Conservation (phyloP, 2,113 vertebrate species). For the Gobius niger region DNA sequence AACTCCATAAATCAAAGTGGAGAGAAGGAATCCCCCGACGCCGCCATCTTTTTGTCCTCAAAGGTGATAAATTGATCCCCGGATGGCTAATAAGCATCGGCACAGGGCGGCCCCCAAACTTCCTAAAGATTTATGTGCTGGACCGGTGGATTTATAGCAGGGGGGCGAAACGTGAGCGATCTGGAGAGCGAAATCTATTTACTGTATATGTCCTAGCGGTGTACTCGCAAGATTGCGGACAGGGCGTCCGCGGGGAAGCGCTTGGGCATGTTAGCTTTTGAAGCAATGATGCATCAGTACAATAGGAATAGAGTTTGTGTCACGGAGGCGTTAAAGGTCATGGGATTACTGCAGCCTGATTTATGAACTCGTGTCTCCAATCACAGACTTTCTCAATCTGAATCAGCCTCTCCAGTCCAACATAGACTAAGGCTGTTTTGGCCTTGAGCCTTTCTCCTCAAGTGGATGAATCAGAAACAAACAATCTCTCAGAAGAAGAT, state of each 20-base stretch:
- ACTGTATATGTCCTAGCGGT: conserved; percentile 23
- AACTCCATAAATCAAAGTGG: conserved; percentile 68
- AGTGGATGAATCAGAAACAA: too few relatives aligned
- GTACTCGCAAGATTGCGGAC: conserved; percentile 45
- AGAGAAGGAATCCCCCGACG: conserved; percentile 48
- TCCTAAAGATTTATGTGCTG: conserved; percentile 60
- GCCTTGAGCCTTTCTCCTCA: conserved; percentile 12
- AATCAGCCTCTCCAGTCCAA: conserved; percentile 13
- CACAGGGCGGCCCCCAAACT: conserved; percentile 47
- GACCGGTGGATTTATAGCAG: conserved; percentile 63
- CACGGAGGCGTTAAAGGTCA: conserved; percentile 33
- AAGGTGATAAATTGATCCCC: conserved; percentile 73
- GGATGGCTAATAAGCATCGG: conserved; percentile 66
- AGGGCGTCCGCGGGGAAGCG: conserved; percentile 32
- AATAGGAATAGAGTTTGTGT: conserved; percentile 52
- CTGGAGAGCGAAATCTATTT: conserved; percentile 61
- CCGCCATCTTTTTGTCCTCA: conserved; percentile 57
- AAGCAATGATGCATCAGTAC: conserved; percentile 42
- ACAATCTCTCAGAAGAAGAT: too few relatives aligned
- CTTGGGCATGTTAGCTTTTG: conserved; percentile 4
- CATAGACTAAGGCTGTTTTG: neutral
- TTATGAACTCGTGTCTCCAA: conserved; percentile 43
- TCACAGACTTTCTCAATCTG: conserved; percentile 35
- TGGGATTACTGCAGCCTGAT: conserved; percentile 52
- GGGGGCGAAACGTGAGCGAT: conserved; percentile 45